Percentiles rank a stretch among this genome's conserved stretches.
Evolutionary conservation across 2,888 invertebrate species (phyloP).

Genomic region (Nysson spinosus): DNA sequence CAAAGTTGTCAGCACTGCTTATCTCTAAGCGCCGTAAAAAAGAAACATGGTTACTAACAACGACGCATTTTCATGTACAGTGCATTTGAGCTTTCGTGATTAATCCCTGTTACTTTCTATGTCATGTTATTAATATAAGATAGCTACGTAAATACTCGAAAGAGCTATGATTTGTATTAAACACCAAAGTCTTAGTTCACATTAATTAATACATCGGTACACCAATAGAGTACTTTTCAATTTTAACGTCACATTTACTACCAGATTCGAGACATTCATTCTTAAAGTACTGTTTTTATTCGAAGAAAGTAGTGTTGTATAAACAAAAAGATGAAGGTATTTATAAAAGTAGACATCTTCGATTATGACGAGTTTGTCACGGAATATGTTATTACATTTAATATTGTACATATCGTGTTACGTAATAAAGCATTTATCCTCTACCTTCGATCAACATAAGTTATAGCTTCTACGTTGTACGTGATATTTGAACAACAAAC

Average conservation of each 20-base stretch:
- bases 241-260: too few relatives aligned
- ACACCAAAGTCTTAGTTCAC: too few relatives aligned
- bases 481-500: too few relatives aligned
- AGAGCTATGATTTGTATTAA: too few relatives aligned
- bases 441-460: conserved; percentile 39
- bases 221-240: too few relatives aligned
- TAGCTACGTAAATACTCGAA: too few relatives aligned
- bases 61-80: conserved; percentile 44
- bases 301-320: neutral
- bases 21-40: conserved; percentile 31
- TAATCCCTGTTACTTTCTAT: conserved; percentile 46
- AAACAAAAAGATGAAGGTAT: neutral
- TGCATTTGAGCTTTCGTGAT: conserved; percentile 55
- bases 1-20: conserved; percentile 31
- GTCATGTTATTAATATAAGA: conserved; percentile 20
- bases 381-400: conserved; percentile 35
- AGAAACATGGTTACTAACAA: conserved; percentile 53
- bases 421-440: conserved; percentile 46
- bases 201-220: too few relatives aligned
- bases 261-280: too few relatives aligned
- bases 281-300: neutral
- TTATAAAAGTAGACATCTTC: conserved; percentile 4
- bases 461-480: conserved; percentile 29
- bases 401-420: conserved; percentile 48
- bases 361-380: conserved; percentile 9